These are phyloP conservation scores for Tragulus kanchil DNA, from an alignment of 2,113 vertebrate species.

Conservation along the genomic window DNA sequence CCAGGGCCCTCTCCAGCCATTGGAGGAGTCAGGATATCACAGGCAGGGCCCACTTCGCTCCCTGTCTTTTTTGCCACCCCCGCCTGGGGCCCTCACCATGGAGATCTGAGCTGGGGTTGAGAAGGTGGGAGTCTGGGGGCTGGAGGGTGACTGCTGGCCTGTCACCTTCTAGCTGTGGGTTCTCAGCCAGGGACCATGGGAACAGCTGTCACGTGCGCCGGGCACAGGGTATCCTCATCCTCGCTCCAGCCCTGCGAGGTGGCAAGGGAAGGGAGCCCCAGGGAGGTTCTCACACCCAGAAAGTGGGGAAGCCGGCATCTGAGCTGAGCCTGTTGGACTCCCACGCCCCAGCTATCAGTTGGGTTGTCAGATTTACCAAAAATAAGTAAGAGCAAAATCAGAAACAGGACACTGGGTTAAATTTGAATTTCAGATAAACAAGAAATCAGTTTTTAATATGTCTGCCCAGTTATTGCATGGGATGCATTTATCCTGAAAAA, in stretches of 20 bases:
- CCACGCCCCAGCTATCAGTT: neutral
- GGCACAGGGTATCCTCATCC: neutral
- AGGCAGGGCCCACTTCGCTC: neutral
- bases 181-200: neutral
- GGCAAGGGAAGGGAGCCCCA: fast-evolving
- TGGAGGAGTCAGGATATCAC: neutral
- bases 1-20: neutral
- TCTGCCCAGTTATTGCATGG: neutral
- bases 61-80: too few relatives aligned
- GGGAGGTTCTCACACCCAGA: neutral
- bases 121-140: neutral
- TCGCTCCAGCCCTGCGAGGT: neutral
- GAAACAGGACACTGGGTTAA: neutral
- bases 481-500: neutral
- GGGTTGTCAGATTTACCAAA: neutral
- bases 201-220: neutral
- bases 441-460: neutral
- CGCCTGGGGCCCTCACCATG: fast-evolving
- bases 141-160: neutral
- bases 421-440: neutral
- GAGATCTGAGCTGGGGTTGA: neutral
- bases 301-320: too few relatives aligned
- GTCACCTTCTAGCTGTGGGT: neutral
- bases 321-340: neutral
- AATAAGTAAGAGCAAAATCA: neutral